Base-by-base conservation (phyloP, 2,797 vertebrate species). In the Crocidura indochinensis region DNA sequence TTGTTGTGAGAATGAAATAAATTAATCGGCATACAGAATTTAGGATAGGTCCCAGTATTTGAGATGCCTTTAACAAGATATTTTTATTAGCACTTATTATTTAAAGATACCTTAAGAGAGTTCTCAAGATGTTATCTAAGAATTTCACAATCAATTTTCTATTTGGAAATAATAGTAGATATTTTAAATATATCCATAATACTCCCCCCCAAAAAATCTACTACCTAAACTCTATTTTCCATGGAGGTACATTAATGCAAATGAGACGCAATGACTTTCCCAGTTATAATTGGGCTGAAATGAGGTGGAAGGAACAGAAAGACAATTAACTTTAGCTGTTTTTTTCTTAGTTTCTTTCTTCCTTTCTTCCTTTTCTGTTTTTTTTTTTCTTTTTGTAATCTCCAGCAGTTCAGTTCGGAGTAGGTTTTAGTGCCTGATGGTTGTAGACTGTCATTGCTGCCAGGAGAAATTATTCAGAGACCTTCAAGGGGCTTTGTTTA, bases 401-500 rank as follows among this genome's bases (percentile, higher is more conserved):
- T 98, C 96, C 93, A 97, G 97, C 96, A 97, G 97, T 98, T 98
- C 96, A 97, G 97, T 98, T 98, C 49, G 38, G 97, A 98, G 98
- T 97, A 97, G 97, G 97, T 98, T 97, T 98, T 97, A 97, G 95
- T 97, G 96, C 96, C 95, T 26, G 14, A 93, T 96, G 94, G 94
- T 95, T 97, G 95, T 93, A 97, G 97, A 88, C 95, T 97, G 97
- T 97, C 97, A 98, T 87, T 93, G 96, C 97, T 98, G 98, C 97
- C 97, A 98, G 97, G 97, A 95, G 94, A 98, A 99, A 98, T 98
- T 98, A 97, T 98, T 98, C 97, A 94, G 97, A 97, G 94, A 97
- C 98, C 97, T 99, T 98, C 98, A 97, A 98, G 97, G 96, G 97
- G 97, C 97, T 98, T 98, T 99, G 98, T 99, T 99, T 99, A 99